Conservation (phyloP, 23 tunicate genomes). For the Trididemnum nubilum region DNA sequence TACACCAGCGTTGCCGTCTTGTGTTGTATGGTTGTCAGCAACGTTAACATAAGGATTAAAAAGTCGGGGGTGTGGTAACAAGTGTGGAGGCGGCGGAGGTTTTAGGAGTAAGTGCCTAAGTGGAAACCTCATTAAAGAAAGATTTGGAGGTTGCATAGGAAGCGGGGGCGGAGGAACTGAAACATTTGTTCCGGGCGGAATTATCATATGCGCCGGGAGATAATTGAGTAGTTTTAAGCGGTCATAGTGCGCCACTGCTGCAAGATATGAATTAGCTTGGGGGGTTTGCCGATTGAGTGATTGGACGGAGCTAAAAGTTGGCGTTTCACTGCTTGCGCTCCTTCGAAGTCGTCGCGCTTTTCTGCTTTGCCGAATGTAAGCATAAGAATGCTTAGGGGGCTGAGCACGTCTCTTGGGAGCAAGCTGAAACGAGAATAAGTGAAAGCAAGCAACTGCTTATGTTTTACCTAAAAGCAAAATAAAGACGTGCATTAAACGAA, state of each 20-base stretch:
- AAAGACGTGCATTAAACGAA: too few relatives aligned
- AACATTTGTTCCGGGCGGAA: slow-evolving; percentile 36
- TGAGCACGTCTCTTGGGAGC: background rate
- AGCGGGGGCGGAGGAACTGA: slow-evolving; percentile 37
- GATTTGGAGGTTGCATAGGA: slow-evolving; percentile 2
- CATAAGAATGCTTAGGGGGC: slow-evolving; percentile 27
- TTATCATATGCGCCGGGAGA: slow-evolving; percentile 31
- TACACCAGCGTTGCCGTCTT: background rate
- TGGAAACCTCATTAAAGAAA: slow-evolving; percentile 16
- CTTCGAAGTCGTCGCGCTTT: slow-evolving; percentile 9
- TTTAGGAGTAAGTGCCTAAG: background rate
- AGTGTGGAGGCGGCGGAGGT: slow-evolving; percentile 4
- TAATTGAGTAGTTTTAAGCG: slow-evolving; percentile 11
- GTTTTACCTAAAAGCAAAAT: too few relatives aligned
- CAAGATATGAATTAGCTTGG: background rate
- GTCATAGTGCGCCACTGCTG: background rate
- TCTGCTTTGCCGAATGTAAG: slow-evolving; percentile 15
- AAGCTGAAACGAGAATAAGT: too few relatives aligned
- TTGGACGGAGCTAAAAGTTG: background rate
- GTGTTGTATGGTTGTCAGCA: background rate
- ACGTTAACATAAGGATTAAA: background rate
- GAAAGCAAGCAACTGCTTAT: background rate
- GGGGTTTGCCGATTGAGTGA: background rate
- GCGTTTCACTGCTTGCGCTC: background rate
- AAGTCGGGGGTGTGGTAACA: background rate